Percentiles rank a stretch among this genome's conserved stretches.
These are phyloP conservation scores for Aethes cnicana DNA, from an alignment of 2,888 invertebrate species.

Conservation along the genomic window DNA sequence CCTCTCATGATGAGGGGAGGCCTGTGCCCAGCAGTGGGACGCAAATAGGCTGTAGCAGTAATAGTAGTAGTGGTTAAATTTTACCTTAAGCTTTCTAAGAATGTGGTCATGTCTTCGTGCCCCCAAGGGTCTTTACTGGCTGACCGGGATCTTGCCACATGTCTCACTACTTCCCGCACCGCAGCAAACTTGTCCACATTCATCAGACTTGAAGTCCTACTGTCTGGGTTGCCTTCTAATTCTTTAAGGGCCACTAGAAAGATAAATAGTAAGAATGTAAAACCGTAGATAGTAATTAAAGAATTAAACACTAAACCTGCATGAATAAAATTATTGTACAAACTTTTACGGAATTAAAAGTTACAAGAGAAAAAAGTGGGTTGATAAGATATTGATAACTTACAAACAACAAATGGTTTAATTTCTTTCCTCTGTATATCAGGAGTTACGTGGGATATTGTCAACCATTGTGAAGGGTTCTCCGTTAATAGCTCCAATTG, in stretches of 20 bases:
- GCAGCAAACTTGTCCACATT: constrained; percentile 70
- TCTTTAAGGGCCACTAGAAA: constrained; percentile 70
- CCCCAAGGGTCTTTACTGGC: constrained; percentile 59
- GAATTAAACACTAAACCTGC: too few relatives aligned
- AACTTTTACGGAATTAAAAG: background rate
- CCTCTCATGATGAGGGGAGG: too few relatives aligned
- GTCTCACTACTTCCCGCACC: constrained; percentile 63
- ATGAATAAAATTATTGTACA: too few relatives aligned
- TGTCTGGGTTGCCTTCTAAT: constrained; percentile 70
- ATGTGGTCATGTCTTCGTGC: constrained; percentile 51
- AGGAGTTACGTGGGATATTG: constrained; percentile 59
- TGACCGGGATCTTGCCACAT: constrained; percentile 56
- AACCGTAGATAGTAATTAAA: too few relatives aligned
- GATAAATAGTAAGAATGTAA: too few relatives aligned
- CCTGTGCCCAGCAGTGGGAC: too few relatives aligned
- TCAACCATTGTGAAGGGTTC: constrained; percentile 62
- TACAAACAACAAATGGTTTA: constrained; percentile 71
- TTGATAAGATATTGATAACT: constrained; percentile 53
- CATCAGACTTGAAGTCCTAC: constrained; percentile 63
- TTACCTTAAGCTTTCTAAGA: constrained; percentile 66
- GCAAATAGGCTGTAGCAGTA: too few relatives aligned
- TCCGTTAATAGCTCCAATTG: constrained; percentile 72
- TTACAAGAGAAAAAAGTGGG: constrained; percentile 15
- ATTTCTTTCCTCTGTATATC: constrained; percentile 75
- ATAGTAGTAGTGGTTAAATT: background rate